Percentiles rank a stretch among this genome's conserved stretches.
These are phyloP conservation scores for Apotomis turbidana DNA, from an alignment of 2,888 invertebrate genomes.

Conservation along the genomic window DNA sequence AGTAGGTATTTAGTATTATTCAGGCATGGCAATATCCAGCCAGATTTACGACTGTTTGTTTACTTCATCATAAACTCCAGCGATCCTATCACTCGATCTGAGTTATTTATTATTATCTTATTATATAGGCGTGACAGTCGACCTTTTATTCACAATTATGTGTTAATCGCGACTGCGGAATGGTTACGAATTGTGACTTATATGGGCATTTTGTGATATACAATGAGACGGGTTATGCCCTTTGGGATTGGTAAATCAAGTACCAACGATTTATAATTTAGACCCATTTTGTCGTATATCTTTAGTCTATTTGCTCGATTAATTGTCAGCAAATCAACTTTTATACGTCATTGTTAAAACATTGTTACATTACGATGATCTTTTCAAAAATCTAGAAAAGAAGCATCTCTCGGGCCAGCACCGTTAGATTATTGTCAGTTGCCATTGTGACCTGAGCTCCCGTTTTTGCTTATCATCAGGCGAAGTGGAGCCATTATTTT, in stretches of 20 bases:
- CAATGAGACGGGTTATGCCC: not conserved
- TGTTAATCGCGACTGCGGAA: slow-evolving; percentile 49
- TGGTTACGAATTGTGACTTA: not conserved
- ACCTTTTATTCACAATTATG: slow-evolving; percentile 56
- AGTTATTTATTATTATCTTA: slow-evolving; percentile 11
- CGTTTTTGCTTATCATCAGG: too few species aligned
- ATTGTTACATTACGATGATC: too few species aligned
- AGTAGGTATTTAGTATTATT: not conserved
- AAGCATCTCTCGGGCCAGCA: too few species aligned
- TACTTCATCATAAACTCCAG: slow-evolving; percentile 9
- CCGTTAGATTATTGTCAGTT: too few species aligned
- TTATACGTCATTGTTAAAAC: too few species aligned
- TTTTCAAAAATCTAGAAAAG: too few species aligned
- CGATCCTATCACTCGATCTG: slow-evolving; percentile 8
- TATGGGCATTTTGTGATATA: slow-evolving; percentile 20
- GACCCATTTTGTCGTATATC: too few species aligned
- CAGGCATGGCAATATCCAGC: not conserved
- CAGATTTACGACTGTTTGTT: slow-evolving; percentile 9
- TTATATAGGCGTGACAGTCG: slow-evolving; percentile 38
- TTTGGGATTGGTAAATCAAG: not conserved
- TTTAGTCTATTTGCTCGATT: too few species aligned
- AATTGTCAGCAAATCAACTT: too few species aligned
- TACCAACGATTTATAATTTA: not conserved
- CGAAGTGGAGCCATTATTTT: too few species aligned
- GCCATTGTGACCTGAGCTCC: too few species aligned